These are phyloP conservation scores for Microtus oregoni DNA, from an alignment of 2,113 vertebrate species.

Conservation along the genomic window DNA sequence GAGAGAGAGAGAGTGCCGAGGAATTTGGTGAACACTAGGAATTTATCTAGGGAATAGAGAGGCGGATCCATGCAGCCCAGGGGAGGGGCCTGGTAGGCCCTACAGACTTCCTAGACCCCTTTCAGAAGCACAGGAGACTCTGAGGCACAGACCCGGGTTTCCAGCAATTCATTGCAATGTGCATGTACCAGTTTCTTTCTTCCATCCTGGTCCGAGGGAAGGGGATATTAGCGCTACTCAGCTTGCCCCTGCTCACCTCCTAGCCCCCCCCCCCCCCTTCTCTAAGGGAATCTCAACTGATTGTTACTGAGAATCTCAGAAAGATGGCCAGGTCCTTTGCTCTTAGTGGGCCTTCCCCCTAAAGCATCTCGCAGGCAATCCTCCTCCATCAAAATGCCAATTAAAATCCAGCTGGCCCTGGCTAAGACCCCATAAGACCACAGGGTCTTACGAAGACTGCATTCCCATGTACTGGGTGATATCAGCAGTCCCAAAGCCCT, in stretches of 20 bases:
- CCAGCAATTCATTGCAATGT: constrained; percentile 34
- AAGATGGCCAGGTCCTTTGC: not conserved
- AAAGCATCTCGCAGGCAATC: not conserved
- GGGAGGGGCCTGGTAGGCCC: constrained; percentile 86
- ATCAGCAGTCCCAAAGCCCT: not conserved
- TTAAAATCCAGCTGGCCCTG: not conserved
- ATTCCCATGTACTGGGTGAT: not conserved
- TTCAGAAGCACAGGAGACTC: constrained; percentile 72
- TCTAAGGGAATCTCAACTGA: not conserved
- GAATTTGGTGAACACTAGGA: constrained; percentile 90
- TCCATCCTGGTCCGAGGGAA: not conserved
- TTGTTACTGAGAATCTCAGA: not conserved
- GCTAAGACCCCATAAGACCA: not conserved
- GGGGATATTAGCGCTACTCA: not conserved
- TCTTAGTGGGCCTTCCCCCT: constrained; percentile 5
- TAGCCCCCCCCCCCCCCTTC: constrained; percentile 51
- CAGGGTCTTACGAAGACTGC: not conserved
- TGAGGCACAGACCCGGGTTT: constrained; percentile 48
- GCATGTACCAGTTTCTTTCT: not conserved
- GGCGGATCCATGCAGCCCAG: constrained; percentile 86
- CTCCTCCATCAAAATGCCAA: not conserved
- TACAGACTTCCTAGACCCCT: constrained; percentile 82
- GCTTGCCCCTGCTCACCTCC: constrained; percentile 51
- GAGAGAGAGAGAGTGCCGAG: constrained; percentile 84
- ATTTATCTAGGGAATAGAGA: constrained; percentile 90